Evolutionary conservation across 1,140 invertebrate genomes (phyloP), one percentile per base, ranked within the genome.

Genomic region (Dreissena rostriformis): DNA sequence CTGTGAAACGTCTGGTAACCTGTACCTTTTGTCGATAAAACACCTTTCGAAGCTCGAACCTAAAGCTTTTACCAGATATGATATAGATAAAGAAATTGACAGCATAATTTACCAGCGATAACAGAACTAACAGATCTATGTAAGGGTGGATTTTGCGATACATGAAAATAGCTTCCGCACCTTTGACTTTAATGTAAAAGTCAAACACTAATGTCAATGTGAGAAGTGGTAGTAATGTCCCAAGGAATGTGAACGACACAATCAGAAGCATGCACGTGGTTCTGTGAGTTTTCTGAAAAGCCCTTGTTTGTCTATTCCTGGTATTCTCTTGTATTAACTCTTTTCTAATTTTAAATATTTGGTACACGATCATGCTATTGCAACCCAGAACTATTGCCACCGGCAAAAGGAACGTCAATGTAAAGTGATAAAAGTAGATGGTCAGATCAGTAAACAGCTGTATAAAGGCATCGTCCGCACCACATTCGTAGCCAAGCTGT

Each of bases 31-130:
- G 78, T 19, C 73, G 80, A 28, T 53, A 53, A 52, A 92, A 90
- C 15, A 92, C 78, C 15, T 87, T 77, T 29, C 87, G 77, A 49
- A 92, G 80, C 76, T 92, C 90, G 29, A 85, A 80, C n/a, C 91
- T 84, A 79, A 91, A 92, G 28, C 88, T 88, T 65, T 86, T 88
- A 15, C 90, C 91, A 26, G 89, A 91, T 26, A 91, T 28, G 19
- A 92, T 87, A 76, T 91, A 91, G 24, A 92, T 90, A 79, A 89
- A 91, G 76, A 92, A 91, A 72, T 91, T 92, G 19, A 87, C 85
- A 29, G 85, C 89, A 68, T 92, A 92, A 81, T 92, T 92, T 15
- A 90, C 39, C 19, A 88, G 85, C 0, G 89, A 88, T 11, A 91
- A 68, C 15, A 86, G 88, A 63, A 83, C 78, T 12, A 87, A 70